A percentile compares a stretch with the other conserved stretches of the same genome.
These are phyloP conservation scores for Poecilus cupreus DNA, from an alignment of 2,888 invertebrate genomes.

Conservation along the genomic window DNA sequence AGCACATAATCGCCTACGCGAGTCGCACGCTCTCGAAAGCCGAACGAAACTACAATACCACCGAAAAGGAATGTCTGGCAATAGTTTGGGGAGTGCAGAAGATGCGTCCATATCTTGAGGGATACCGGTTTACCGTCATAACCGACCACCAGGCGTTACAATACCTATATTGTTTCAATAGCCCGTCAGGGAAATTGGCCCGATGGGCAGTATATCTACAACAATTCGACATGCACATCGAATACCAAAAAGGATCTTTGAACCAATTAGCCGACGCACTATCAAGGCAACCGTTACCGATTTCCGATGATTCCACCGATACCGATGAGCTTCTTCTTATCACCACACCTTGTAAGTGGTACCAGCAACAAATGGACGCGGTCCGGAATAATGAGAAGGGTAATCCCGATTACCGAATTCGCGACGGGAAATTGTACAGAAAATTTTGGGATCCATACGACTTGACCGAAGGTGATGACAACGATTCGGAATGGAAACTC, in stretches of 20 bases:
- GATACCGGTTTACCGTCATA: constrained; percentile 64
- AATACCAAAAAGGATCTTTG: constrained; percentile 60
- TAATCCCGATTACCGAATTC: constrained; percentile 41
- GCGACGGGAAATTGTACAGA: constrained; percentile 14
- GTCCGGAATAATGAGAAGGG: no score
- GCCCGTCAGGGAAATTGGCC: constrained; percentile 63
- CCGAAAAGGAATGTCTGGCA: constrained; percentile 59
- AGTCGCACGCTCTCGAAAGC: constrained; percentile 44
- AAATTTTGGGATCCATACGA: constrained; percentile 17
- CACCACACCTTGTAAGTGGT: background rate
- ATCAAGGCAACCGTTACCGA: constrained; percentile 58
- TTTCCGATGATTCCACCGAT: background rate
- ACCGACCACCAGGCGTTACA: constrained; percentile 64
- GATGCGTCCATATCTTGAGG: constrained; percentile 63
- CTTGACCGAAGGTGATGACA: constrained; percentile 14
- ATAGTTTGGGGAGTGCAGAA: constrained; percentile 60
- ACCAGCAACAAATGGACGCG: no score
- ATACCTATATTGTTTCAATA: constrained; percentile 61
- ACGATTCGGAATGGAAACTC: constrained; percentile 48
- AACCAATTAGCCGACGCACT: constrained; percentile 62
- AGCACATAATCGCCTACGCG: constrained; percentile 58
- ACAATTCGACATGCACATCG: constrained; percentile 62
- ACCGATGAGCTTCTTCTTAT: background rate
- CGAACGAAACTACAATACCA: constrained; percentile 59
- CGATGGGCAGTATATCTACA: constrained; percentile 62